Evolutionary conservation across 2,113 vertebrate species (phyloP), one percentile per base, ranked within the genome.

Genomic region (Cyrtonyx montezumae): DNA sequence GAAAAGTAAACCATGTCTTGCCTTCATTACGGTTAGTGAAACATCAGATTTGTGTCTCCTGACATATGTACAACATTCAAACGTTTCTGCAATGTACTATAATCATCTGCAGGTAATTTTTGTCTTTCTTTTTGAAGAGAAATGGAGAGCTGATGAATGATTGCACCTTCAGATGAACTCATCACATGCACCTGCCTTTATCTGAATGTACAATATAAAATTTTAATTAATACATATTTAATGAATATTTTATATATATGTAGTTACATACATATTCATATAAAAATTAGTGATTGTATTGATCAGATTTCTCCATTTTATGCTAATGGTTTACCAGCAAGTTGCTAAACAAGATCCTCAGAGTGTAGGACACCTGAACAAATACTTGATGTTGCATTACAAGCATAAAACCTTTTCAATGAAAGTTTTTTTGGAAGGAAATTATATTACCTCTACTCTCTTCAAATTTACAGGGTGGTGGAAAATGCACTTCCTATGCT

Each of bases 361-460:
- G 9, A 40, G 8, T 1, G 0, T 43, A 42, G 46, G 10, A 79
- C 32, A 5, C 10, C 20, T 26, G 11, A 73, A 32, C 16, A 67
- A 79, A 23, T 6, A 19, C 32, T 85, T 62, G 14, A 34, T 4
- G 0, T 1, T 21, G 4, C 23, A 3, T 21, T 37, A 19, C 34
- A 30, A n/a, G 36, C 1, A 40, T 8, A 74, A 68, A 36, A 32
- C 15, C 37, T 85, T 75, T 61, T 9, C 74, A 94, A 77, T 2
- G 34, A 30, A 79, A 36, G 2, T 0, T 15, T 43, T 69, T 67
- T 19, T 19, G 16, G 13, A 0, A 4, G 10, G 8, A 74, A 62
- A 59, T 42, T 58, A 23, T 25, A 19, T 8, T 42, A 6, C 13
- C 5, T 58, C 43, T 82, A 26, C 6, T 56, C 74, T 74, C 58